Percentiles rank a stretch among this genome's conserved stretches.
Evolutionary conservation across 1,140 invertebrate genomes (phyloP).

Genomic region (Hydropsyche tenuis): DNA sequence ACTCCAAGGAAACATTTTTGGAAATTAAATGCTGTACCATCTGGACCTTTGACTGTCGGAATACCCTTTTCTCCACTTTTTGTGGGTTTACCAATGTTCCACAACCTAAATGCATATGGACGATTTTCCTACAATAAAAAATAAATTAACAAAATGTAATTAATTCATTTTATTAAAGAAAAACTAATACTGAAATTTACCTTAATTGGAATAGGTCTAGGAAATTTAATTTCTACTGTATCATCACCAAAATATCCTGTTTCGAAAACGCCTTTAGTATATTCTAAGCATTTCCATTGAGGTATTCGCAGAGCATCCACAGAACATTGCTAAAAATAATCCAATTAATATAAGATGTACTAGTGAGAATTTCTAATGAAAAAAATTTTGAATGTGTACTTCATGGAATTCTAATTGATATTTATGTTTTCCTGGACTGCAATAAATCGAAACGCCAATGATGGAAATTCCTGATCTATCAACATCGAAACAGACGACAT

Average conservation of each 20-base stretch:
- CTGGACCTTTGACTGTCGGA: slow-evolving; percentile 85
- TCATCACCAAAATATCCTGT: slow-evolving; percentile 57
- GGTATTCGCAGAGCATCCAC: slow-evolving; percentile 52
- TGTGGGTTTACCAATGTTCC: slow-evolving; percentile 91
- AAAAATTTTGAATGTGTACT: slow-evolving; percentile 50
- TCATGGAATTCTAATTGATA: slow-evolving; percentile 93
- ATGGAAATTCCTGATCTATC: slow-evolving; percentile 89
- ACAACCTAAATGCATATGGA: slow-evolving; percentile 87
- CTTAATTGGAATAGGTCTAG: slow-evolving; percentile 85
- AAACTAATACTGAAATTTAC: slow-evolving; percentile 56
- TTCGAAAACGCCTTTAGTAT: slow-evolving; percentile 69
- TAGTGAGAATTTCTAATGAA: slow-evolving; percentile 44
- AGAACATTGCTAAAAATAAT: slow-evolving; percentile 52
- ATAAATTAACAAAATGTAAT: not conserved
- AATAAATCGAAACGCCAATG: slow-evolving; percentile 86
- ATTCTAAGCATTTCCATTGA: slow-evolving; percentile 78
- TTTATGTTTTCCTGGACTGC: slow-evolving; percentile 83
- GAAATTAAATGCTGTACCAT: slow-evolving; percentile 92
- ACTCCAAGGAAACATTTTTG: slow-evolving; percentile 90
- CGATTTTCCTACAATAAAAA: slow-evolving; percentile 81
- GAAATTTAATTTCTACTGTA: slow-evolving; percentile 61
- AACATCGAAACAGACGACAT: slow-evolving; percentile 95
- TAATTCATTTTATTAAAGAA: too few relatives aligned
- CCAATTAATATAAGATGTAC: slow-evolving; percentile 16
- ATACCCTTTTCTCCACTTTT: slow-evolving; percentile 92